A percentile compares a stretch with the other conserved stretches of the same genome.
Conservation (phyloP, 2,888 invertebrate species). For the Mystacides longicornis region DNA sequence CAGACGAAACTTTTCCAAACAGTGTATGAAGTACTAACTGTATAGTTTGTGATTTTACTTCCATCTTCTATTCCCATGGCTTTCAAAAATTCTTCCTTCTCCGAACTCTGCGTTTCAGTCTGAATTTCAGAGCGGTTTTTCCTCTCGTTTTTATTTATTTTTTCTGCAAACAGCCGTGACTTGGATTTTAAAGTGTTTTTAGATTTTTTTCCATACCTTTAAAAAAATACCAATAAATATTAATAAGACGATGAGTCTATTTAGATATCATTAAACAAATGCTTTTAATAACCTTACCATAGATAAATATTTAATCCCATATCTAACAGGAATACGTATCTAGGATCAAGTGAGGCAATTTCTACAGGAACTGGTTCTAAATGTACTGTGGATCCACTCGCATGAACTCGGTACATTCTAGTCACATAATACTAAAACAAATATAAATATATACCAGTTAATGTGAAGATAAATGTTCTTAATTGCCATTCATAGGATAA, state of each 20-base stretch:
- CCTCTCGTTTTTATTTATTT: slow-evolving; percentile 96
- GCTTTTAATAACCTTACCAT: slow-evolving; percentile 55
- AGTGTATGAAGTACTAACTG: too few relatives aligned
- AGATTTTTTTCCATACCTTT: slow-evolving; percentile 64
- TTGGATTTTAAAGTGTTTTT: slow-evolving; percentile 87
- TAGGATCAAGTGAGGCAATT: slow-evolving; percentile 73
- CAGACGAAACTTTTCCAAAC: too few relatives aligned
- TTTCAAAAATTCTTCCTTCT: slow-evolving; percentile 80
- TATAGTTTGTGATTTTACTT: slow-evolving; percentile 30
- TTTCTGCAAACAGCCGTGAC: slow-evolving; percentile 87
- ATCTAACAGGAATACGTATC: slow-evolving; percentile 89
- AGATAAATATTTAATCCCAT: slow-evolving; percentile 78
- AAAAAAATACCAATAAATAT: neutral
- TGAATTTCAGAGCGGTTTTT: slow-evolving; percentile 91
- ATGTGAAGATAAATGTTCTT: too few relatives aligned
- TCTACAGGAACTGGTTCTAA: slow-evolving; percentile 77
- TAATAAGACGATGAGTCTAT: neutral
- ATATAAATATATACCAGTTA: neutral
- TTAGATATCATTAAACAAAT: neutral
- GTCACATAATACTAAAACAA: slow-evolving; percentile 64
- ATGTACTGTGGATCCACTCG: slow-evolving; percentile 79
- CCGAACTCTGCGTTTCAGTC: slow-evolving; percentile 74
- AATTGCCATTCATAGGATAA: too few relatives aligned
- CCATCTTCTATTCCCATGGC: slow-evolving; percentile 55
- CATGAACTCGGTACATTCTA: slow-evolving; percentile 82